These are phyloP conservation scores for Ophioninae sp. DNA, from an alignment of 2,888 invertebrate species.

Conservation along the genomic window DNA sequence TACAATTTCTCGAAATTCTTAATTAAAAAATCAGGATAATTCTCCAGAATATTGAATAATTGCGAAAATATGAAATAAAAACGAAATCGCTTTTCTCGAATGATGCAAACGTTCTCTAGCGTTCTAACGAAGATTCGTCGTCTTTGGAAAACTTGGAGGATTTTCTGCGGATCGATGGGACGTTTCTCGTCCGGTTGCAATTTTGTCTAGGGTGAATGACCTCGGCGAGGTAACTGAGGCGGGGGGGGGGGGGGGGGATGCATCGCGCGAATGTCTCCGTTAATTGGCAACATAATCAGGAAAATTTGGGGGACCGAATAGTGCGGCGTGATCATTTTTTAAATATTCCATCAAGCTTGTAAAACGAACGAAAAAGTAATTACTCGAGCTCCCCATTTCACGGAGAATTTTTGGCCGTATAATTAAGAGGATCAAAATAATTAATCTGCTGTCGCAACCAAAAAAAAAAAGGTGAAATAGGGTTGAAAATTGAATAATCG, in stretches of 20 bases:
- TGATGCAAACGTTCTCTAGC: neutral
- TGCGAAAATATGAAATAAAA: neutral
- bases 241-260: neutral
- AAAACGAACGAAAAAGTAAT: neutral
- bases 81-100: no score
- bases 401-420: neutral
- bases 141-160: constrained; percentile 1
- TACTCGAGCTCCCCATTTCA: neutral
- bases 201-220: constrained; percentile 3
- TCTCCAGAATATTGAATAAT: no score
- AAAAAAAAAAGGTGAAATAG: neutral
- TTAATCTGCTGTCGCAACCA: neutral
- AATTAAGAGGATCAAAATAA: neutral
- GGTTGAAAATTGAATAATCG: no score
- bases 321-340: neutral
- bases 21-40: no score
- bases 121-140: neutral
- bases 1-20: no score
- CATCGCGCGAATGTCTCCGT: constrained; percentile 36
- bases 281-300: constrained; percentile 63
- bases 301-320: constrained; percentile 25
- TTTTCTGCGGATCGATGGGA: constrained; percentile 33
- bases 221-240: neutral
- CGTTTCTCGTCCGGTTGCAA: constrained; percentile 20
- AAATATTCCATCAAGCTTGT: neutral